Percentiles rank a stretch among this genome's conserved stretches.
Conservation (phyloP, 53 echinoderm and acorn worm species). For the Paracentrotus lividus region DNA sequence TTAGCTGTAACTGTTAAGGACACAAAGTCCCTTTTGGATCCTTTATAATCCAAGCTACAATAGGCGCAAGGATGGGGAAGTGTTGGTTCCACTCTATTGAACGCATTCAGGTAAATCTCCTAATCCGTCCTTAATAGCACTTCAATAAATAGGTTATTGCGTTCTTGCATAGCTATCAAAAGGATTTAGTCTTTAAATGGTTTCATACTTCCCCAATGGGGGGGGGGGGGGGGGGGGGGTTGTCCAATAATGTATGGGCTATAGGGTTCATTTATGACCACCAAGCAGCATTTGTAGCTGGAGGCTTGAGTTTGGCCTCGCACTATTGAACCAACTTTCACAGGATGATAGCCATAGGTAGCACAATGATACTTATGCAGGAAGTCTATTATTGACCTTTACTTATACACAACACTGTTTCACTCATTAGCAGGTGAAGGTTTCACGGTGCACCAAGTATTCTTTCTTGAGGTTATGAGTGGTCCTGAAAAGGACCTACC, state of each 20-base stretch:
- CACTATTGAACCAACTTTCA: neutral
- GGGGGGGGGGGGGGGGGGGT: too few species aligned
- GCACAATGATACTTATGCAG: neutral
- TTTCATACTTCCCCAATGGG: neutral
- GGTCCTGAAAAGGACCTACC: too few species aligned
- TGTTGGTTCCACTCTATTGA: neutral
- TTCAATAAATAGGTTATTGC: neutral
- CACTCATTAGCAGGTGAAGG: too few species aligned
- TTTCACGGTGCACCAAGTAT: too few species aligned
- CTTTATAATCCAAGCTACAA: too few species aligned
- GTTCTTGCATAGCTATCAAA: neutral
- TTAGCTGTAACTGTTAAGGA: too few species aligned
- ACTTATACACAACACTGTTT: too few species aligned
- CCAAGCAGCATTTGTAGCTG: neutral
- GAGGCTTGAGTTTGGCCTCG: neutral
- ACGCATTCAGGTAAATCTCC: neutral
- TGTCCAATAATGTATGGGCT: too few species aligned
- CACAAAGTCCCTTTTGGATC: too few species aligned
- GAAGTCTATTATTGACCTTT: too few species aligned
- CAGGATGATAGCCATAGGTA: neutral
- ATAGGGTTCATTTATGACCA: neutral
- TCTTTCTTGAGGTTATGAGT: too few species aligned
- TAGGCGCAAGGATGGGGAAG: too few species aligned
- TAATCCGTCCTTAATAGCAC: neutral
- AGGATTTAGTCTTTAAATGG: neutral